Percentiles rank a stretch among this genome's conserved stretches.
phyloP scores from a whole-genome alignment of 2,888 invertebrate species.

The Phragmatobia fuliginosa region DNA sequence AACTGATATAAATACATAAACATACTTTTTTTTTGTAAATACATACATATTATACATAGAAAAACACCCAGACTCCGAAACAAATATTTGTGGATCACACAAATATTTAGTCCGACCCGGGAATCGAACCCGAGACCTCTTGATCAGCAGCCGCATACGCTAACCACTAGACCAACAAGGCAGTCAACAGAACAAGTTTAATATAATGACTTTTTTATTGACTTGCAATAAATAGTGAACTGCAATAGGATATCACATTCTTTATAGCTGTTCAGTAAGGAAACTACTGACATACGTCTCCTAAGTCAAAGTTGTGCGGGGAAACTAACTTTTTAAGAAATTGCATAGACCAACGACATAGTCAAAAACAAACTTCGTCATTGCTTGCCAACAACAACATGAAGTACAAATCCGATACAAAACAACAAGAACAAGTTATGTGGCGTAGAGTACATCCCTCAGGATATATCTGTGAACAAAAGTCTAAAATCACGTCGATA shows the following conservation, averaged over 20 bases:
- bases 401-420: constrained; percentile 46
- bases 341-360: constrained; percentile 30
- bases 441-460: constrained; percentile 53
- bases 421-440: constrained; percentile 46
- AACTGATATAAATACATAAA: too few species aligned
- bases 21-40: too few species aligned
- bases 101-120: too few species aligned
- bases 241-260: background rate
- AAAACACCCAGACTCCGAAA: too few species aligned
- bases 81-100: too few species aligned
- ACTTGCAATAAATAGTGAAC: background rate
- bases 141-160: too few species aligned
- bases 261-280: background rate
- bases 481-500: constrained; percentile 62
- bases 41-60: too few species aligned
- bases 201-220: background rate
- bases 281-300: background rate
- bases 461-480: constrained; percentile 58
- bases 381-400: constrained; percentile 45
- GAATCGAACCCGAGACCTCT: too few species aligned
- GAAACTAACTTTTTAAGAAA: constrained; percentile 17
- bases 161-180: too few species aligned
- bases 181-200: background rate
- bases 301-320: constrained; percentile 21
- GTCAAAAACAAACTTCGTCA: constrained; percentile 43